phyloP scores from a whole-genome alignment of 1,140 invertebrate species.

The Magallana ariakensis region DNA sequence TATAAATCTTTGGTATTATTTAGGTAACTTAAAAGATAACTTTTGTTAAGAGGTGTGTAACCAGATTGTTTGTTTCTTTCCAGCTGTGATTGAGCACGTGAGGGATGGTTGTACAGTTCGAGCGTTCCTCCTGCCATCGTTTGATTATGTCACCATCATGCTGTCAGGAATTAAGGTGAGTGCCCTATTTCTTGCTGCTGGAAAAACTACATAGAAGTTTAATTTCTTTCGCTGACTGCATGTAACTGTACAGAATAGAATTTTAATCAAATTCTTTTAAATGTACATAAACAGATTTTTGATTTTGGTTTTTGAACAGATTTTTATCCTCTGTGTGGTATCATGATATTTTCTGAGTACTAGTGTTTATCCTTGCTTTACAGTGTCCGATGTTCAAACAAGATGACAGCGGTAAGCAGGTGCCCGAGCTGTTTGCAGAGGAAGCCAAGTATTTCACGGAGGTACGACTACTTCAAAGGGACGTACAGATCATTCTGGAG shows the following conservation, averaged over 20 bases:
- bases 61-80: slow-evolving; percentile 57
- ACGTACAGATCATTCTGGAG: slow-evolving; percentile 95
- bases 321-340: too few species aligned
- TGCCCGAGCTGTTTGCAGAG: slow-evolving; percentile 85
- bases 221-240: background rate
- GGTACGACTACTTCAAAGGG: slow-evolving; percentile 92
- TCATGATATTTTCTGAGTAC: too few species aligned
- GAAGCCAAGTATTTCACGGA: slow-evolving; percentile 96
- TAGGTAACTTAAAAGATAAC: too few species aligned
- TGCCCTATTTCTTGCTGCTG: background rate
- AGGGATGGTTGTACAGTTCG: slow-evolving; percentile 97
- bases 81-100: slow-evolving; percentile 96
- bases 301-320: too few species aligned
- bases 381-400: slow-evolving; percentile 88
- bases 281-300: too few species aligned
- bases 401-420: slow-evolving; percentile 85
- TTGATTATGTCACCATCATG: slow-evolving; percentile 94
- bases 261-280: too few species aligned
- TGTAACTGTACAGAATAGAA: too few species aligned
- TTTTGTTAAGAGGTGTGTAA: too few species aligned
- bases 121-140: slow-evolving; percentile 91
- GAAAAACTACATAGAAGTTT: background rate
- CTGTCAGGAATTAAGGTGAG: slow-evolving; percentile 87
- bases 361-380: slow-evolving; percentile 54
- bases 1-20: too few species aligned